These are phyloP conservation scores for Anthopleura xanthogrammica DNA, from an alignment of 92 coral and sea anemone genomes.

Conservation along the genomic window DNA sequence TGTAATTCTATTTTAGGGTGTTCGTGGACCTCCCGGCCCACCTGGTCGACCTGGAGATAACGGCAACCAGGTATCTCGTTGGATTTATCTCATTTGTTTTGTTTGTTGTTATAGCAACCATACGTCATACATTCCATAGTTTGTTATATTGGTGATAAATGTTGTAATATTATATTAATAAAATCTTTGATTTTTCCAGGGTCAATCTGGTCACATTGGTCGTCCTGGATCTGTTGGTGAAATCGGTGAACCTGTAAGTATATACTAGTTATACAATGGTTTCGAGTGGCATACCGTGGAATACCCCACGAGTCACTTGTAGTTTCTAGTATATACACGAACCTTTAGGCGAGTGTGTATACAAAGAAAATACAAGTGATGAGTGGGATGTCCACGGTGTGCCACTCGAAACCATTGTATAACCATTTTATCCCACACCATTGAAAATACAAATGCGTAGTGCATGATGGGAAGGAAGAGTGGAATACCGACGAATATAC, in stretches of 20 bases:
- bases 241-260: conserved; percentile 61
- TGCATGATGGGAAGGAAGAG: no score
- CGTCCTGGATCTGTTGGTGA: conserved; percentile 48
- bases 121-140: no score
- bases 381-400: no score
- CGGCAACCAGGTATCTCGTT: conserved; percentile 44
- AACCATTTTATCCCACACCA: no score
- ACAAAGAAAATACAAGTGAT: no score
- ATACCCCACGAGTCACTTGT: no score
- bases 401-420: no score
- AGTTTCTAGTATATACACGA: no score
- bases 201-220: conserved; percentile 43
- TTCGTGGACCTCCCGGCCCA: conserved; percentile 74
- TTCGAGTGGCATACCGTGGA: no score
- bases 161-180: neutral
- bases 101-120: neutral
- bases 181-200: conserved; percentile 18
- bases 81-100: neutral
- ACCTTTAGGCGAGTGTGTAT: no score
- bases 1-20: conserved; percentile 51
- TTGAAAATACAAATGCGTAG: no score
- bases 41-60: conserved; percentile 47
- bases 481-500: no score
- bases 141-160: neutral
- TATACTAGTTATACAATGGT: neutral